Conservation (phyloP, 2,797 vertebrate species). For the Prionace glauca region DNA sequence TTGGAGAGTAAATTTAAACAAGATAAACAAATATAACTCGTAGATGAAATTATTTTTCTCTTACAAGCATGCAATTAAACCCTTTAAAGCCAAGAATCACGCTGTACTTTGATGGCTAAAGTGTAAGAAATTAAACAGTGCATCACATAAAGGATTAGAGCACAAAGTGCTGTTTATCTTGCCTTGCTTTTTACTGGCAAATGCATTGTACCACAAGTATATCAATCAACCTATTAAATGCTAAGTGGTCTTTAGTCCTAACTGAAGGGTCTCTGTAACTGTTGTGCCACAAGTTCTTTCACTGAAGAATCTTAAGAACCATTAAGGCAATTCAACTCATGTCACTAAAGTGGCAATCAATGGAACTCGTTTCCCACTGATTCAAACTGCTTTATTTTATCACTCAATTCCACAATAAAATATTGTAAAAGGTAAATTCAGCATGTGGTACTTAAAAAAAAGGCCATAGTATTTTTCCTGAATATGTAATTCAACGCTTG, state of each 20-base stretch:
- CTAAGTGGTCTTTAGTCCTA: constrained; percentile 36
- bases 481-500: constrained; percentile 26
- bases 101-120: constrained; percentile 18
- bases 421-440: constrained; percentile 15
- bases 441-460: constrained; percentile 22
- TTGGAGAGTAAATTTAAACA: neutral
- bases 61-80: neutral
- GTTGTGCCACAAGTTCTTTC: constrained; percentile 37
- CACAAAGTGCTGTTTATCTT: constrained; percentile 32
- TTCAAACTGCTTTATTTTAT: constrained; percentile 27
- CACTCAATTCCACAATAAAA: constrained; percentile 27
- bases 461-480: constrained; percentile 13
- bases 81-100: neutral
- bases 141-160: constrained; percentile 26
- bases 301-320: constrained; percentile 29
- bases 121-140: constrained; percentile 27
- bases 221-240: constrained; percentile 39
- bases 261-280: constrained; percentile 36
- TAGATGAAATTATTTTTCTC: neutral
- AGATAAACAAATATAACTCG: constrained; percentile 11
- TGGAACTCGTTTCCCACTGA: constrained; percentile 14
- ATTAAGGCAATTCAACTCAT: constrained; percentile 36
- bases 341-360: constrained; percentile 35
- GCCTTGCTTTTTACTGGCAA: constrained; percentile 33
- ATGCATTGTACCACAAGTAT: constrained; percentile 34